Percentiles rank a stretch among this genome's conserved stretches.
These are phyloP conservation scores for Callipepla californica DNA, from an alignment of 2,113 vertebrate species.

Conservation along the genomic window DNA sequence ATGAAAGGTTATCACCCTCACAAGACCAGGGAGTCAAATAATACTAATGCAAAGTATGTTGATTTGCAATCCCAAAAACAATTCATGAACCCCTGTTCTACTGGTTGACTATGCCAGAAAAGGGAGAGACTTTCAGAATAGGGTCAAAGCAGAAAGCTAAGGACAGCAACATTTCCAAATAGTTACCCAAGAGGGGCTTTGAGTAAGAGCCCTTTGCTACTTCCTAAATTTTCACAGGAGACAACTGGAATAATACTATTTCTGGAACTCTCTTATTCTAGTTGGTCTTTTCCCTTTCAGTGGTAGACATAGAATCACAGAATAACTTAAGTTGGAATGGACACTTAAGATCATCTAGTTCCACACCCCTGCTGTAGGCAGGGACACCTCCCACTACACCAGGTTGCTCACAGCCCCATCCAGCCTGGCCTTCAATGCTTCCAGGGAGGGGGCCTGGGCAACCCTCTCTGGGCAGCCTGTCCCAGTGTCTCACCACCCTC, in stretches of 20 bases:
- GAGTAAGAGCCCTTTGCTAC: background rate
- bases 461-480: too few relatives aligned
- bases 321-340: too few relatives aligned
- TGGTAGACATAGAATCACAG: background rate
- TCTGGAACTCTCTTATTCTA: constrained; percentile 14
- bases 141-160: background rate
- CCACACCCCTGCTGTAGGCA: too few relatives aligned
- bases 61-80: background rate
- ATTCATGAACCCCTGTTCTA: background rate
- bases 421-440: too few relatives aligned
- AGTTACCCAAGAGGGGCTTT: background rate
- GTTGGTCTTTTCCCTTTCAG: background rate
- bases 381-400: too few relatives aligned
- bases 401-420: too few relatives aligned
- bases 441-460: too few relatives aligned
- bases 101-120: background rate
- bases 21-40: background rate
- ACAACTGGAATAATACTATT: constrained; percentile 2
- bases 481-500: too few relatives aligned
- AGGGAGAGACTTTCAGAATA: background rate
- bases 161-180: background rate
- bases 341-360: too few relatives aligned
- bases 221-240: constrained; percentile 21
- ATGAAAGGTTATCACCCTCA: background rate
- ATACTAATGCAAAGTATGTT: background rate